Evolutionary conservation across 2,888 invertebrate genomes (phyloP).

Genomic region (Odontocerum albicorne): DNA sequence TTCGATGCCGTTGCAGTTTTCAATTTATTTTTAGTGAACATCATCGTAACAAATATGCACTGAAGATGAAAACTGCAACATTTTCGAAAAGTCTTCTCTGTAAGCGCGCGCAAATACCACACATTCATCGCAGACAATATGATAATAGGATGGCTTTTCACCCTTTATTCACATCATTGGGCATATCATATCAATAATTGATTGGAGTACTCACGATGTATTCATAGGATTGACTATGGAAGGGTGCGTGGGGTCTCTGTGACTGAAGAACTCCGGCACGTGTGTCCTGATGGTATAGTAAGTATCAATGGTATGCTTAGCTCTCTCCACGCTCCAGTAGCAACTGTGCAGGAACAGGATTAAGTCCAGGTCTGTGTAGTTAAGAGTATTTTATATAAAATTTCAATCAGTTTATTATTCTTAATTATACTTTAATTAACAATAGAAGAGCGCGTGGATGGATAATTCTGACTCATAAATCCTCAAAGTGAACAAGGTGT

Average conservation of each 20-base stretch:
- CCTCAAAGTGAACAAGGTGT: too few species aligned
- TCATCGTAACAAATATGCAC: too few species aligned
- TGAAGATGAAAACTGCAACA: too few species aligned
- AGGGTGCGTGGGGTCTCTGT: conserved; percentile 50
- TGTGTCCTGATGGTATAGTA: conserved; percentile 62
- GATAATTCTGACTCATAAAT: too few species aligned
- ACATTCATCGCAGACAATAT: too few species aligned
- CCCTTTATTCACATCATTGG: neutral
- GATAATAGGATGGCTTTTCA: too few species aligned
- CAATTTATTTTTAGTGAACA: too few species aligned
- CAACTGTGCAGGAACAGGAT: conserved; percentile 65
- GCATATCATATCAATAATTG: neutral
- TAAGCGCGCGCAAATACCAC: neutral
- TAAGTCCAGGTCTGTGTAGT: conserved; percentile 47
- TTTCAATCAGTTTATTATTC: too few species aligned
- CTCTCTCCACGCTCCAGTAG: conserved; percentile 60
- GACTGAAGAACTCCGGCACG: conserved; percentile 60
- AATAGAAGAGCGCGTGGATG: too few species aligned
- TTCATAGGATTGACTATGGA: conserved; percentile 50
- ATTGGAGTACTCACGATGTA: conserved; percentile 51
- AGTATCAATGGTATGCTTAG: conserved; percentile 62
- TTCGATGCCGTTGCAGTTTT: too few species aligned
- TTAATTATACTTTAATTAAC: too few species aligned
- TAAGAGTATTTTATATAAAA: conserved; percentile 6
- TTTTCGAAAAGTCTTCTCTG: neutral